Base-by-base conservation (phyloP, 2,113 vertebrate species). In the Hoplias malabaricus region DNA sequence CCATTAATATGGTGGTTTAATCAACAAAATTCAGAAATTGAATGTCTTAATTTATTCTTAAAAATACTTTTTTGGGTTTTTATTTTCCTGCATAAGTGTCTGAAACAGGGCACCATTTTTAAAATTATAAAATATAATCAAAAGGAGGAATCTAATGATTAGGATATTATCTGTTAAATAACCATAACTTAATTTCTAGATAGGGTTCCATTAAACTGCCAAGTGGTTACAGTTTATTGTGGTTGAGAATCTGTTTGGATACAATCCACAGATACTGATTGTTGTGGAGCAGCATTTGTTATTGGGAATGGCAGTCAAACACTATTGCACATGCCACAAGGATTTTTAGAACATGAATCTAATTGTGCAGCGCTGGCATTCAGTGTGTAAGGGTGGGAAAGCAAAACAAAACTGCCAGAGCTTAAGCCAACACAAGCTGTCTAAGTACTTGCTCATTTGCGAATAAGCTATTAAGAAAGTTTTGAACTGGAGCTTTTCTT, bases 321-420 rank as follows among this genome's bases (percentile, higher is more conserved):
- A 73, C 33, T 10, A 33, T 59, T 63, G 69, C 54, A 40, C 34
- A 31, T 33, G 11, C 54, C 43, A 40, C 54, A 40, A 10, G 19
- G n/a, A 42, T 68, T 67, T 75, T 69, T 25, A 42, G 34, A 74
- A 74, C 46, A 34, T 66, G 73, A 53, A 65, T 65, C 61, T 53
- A 65, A 40, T 54, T 34, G 62, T 63, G 72, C 72, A 43, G 6
- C 65, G 10, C 65, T 63, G 59, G 59, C 59, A 46, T 73, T 61
- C 40, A 73, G 25, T 31, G 4, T 23, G 70, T 29, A 13, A 23
- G 3, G 12, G 25, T 14, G 23, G n/a, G n/a, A 11, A 8, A n/a
- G n/a, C n/a, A 29, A 36, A 25, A 48, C 21, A 19, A 27, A 43
- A n/a, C 71, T 46, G 72, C 5, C 42, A 62, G 19, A 25, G 33